Percentiles rank a stretch among this genome's conserved stretches.
Conservation (phyloP, 1,140 invertebrate species). For the Dryas iulia region DNA sequence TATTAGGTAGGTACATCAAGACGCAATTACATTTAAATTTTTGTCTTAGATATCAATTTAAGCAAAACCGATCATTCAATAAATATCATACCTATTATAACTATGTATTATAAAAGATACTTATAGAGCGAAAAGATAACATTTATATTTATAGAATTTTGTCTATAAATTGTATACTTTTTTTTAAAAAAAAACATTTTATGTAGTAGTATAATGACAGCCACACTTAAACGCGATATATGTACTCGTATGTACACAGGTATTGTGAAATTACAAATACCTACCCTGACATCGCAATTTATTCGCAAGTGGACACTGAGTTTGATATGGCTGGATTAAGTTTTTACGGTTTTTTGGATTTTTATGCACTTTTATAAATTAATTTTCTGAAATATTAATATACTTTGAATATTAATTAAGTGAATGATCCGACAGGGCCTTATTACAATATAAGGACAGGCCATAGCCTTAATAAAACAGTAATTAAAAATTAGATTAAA, state of each 20-base stretch:
- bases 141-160: neutral
- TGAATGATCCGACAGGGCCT: slow-evolving; percentile 33
- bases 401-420: slow-evolving; percentile 26
- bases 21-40: neutral
- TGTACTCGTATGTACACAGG: too few species aligned
- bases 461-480: slow-evolving; percentile 32
- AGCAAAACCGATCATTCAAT: too few species aligned
- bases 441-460: slow-evolving; percentile 37
- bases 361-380: slow-evolving; percentile 31
- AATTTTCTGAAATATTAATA: slow-evolving; percentile 28
- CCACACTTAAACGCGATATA: neutral
- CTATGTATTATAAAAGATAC: neutral
- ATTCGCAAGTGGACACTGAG: slow-evolving; percentile 13
- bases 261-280: neutral
- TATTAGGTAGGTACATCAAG: neutral
- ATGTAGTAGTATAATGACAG: neutral
- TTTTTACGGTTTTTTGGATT: slow-evolving; percentile 28
- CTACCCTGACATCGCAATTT: neutral
- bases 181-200: neutral
- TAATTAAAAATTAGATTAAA: slow-evolving; percentile 53
- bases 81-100: too few species aligned
- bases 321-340: slow-evolving; percentile 12
- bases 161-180: neutral
- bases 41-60: neutral
- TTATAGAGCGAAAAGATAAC: neutral